Percentiles rank a stretch among this genome's conserved stretches.
These are phyloP conservation scores for Noctua comes DNA, from an alignment of 2,888 invertebrate species.

Conservation along the genomic window DNA sequence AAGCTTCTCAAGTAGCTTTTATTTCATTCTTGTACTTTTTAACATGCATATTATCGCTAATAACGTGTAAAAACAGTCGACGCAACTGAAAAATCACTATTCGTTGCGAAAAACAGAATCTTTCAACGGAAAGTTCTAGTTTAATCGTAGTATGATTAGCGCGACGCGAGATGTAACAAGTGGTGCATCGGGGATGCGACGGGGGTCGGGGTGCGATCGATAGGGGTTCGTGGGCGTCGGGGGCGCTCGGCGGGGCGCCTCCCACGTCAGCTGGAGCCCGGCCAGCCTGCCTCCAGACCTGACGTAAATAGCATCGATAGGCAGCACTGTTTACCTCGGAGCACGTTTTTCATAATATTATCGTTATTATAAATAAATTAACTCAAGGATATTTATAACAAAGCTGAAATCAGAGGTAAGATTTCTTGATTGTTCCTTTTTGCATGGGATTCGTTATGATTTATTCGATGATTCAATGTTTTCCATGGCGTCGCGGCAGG, in stretches of 20 bases:
- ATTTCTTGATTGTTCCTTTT: slow-evolving; percentile 4
- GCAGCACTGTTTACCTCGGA: slow-evolving; percentile 52
- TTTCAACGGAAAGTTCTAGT: slow-evolving; percentile 20
- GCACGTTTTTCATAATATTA: slow-evolving; percentile 47
- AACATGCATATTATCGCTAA: not conserved
- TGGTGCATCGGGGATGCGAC: slow-evolving; percentile 82
- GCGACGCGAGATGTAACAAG: slow-evolving; percentile 83
- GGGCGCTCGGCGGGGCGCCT: slow-evolving; percentile 62
- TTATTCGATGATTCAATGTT: slow-evolving; percentile 21
- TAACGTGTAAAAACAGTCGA: not conserved
- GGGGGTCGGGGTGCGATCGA: slow-evolving; percentile 72
- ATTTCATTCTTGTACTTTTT: not conserved
- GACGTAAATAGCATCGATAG: slow-evolving; percentile 69
- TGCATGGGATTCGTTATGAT: slow-evolving; percentile 1
- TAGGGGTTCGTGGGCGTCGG: slow-evolving; percentile 68
- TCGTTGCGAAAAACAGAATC: slow-evolving; percentile 13
- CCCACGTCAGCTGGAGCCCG: slow-evolving; percentile 77
- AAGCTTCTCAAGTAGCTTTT: not conserved
- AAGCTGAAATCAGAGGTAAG: slow-evolving; percentile 29
- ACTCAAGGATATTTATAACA: slow-evolving; percentile 6
- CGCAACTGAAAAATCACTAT: slow-evolving; percentile 2
- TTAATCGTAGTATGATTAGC: slow-evolving; percentile 51
- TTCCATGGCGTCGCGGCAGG: not conserved
- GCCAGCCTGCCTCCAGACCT: slow-evolving; percentile 69
- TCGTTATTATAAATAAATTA: slow-evolving; percentile 22